Base-by-base conservation (phyloP, 2,113 vertebrate genomes). In the Recurvirostra avosetta region DNA sequence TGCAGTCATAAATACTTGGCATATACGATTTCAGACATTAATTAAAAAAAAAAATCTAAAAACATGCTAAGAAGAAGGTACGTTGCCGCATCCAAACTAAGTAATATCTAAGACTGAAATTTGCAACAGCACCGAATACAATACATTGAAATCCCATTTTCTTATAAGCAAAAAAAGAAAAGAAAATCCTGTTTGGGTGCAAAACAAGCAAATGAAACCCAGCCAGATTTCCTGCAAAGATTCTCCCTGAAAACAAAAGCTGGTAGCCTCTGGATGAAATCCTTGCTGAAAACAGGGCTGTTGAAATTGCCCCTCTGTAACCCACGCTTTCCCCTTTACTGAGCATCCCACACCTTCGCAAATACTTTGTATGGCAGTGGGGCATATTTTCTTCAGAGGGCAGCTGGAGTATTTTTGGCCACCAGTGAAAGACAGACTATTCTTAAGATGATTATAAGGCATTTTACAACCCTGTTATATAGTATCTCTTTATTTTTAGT, bases 391-490 rank as follows among this genome's bases (percentile, higher is more conserved):
- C 75, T 72, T 87, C 79, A 87, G 62, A 55, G 74, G 92, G 70
- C 38, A 95, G 72, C 61, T 94, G 2, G 88, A 90, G 47, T 84
- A 92, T 65, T 96, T 95, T 71, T 90, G 53, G 68, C 75, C 72
- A 25, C 34, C 70, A 83, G 40, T 55, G 67, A 92, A 93, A 94
- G 77, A 84, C 47, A 92, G 84, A 70, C 53, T 90, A 72, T 45
- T 80, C 79, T 91, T 77, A 88, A 77, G 67, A 81, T 1, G 5
- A 74, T 14, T 56, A 59, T 49, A 84, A 91, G 53, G 49, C 90
- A 94, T 45, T 78, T 26, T 82, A 63, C 55, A 86, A 88, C 38
- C 45, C 30, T 56, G 77, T 65, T 82, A 88, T 6, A 58, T 12
- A 89, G 53, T 8, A 45, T 22, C 61, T 71, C 71, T 88, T 47